phyloP scores from a whole-genome alignment of 2,113 vertebrate species.

The Eublepharis macularius region DNA sequence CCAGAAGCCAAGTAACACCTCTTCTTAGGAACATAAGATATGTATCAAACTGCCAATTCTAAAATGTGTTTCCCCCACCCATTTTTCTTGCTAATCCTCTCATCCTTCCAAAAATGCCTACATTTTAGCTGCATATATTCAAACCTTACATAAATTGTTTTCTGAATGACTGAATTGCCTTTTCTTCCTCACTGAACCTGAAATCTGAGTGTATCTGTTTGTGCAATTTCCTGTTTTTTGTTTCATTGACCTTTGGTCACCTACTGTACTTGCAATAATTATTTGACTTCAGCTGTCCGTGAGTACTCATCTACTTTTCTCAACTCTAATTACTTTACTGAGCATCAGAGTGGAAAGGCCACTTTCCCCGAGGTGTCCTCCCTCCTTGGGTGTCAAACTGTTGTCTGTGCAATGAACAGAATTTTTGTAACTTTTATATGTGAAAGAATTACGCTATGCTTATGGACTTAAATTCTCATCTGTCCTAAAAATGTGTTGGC shows the following conservation, averaged over 20 bases:
- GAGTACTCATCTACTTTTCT: constrained; percentile 56
- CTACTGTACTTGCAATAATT: constrained; percentile 68
- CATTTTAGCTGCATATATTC: constrained; percentile 40
- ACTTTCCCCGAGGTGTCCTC: constrained; percentile 59
- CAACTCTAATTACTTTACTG: constrained; percentile 55
- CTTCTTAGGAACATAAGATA: background rate
- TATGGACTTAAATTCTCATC: constrained; percentile 54
- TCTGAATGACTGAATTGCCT: constrained; percentile 74
- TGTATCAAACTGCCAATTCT: background rate
- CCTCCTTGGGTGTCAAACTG: constrained; percentile 64
- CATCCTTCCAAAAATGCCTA: background rate
- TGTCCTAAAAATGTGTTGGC: constrained; percentile 47
- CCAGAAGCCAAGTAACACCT: constrained; percentile 7
- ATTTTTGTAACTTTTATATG: constrained; percentile 41
- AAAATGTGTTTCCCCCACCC: constrained; percentile 5
- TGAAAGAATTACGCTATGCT: constrained; percentile 34
- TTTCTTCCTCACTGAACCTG: constrained; percentile 73
- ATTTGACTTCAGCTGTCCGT: constrained; percentile 63
- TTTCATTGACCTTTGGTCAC: constrained; percentile 71
- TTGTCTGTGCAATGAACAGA: constrained; percentile 46
- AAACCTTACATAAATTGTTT: constrained; percentile 61
- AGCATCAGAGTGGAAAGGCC: constrained; percentile 63
- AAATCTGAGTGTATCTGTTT: constrained; percentile 74
- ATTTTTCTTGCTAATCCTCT: background rate
- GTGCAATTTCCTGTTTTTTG: constrained; percentile 72